Base-by-base conservation (phyloP, 2,888 invertebrate genomes). In the Drosophila putrida region DNA sequence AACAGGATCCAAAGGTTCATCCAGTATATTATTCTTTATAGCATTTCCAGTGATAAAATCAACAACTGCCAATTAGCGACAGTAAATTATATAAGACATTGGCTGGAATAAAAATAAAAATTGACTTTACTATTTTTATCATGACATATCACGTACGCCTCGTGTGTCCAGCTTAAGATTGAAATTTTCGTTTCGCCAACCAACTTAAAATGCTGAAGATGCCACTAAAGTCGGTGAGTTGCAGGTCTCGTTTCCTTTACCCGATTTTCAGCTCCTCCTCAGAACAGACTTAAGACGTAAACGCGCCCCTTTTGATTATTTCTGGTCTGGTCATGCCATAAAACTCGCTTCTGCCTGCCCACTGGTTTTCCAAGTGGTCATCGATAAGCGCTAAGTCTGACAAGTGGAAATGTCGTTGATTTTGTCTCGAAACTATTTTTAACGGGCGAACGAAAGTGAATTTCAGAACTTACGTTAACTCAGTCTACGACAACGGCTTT, bases 371-470 rank as follows among this genome's bases (percentile, higher is more conserved):
- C 39, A 28, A 58, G 8, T 41, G 39, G 25, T 44, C 44, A 28
- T 13, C 38, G 51, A 41, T 55, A 36, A 67, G 67, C 51, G 43
- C 15, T 44, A 28, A 44, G 66, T 41, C 60, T 39, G 39, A 41
- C 63, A 81, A 64, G 78, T 84, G 82, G 74, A 72, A 62, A 43
- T 60, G 68, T 36, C 63, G 54, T 55, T 57, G 39, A 43, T 27
- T 6, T n/a, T 43, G 78, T 28, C 57, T 60, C 33, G 55, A 60
- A 59, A 82, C 88, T 82, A 84, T 89, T 89, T 89, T 78, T 81
- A 83, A 79, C 79, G 46, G 55, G 62, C 57, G 53, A 84, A 82
- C 75, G 82, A 83, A 83, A 83, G 82, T 83, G 90, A 83, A 88
- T 82, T 76, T 86, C 69, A 39, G 78, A 82, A 72, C 67, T 65